Evolutionary conservation across 2,113 vertebrate genomes (phyloP).

Genomic region (Butorides virescens): DNA sequence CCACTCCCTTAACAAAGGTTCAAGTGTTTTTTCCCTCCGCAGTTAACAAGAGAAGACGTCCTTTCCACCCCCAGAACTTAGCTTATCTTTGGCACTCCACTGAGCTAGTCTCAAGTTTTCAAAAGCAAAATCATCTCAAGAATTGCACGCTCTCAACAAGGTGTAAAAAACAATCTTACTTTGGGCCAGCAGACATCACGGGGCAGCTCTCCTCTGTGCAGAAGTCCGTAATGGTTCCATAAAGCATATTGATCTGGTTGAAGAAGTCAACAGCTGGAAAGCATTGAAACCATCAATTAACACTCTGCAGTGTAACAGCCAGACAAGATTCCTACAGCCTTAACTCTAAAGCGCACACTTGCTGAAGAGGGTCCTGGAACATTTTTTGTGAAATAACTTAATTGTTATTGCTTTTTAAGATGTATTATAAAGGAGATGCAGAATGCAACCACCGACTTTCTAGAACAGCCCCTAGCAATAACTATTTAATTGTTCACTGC

Average conservation of each 20-base stretch:
- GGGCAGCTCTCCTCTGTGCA: constrained; percentile 88
- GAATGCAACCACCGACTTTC: not conserved
- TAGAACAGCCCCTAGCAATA: not conserved
- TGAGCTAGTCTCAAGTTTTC: not conserved
- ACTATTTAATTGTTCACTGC: not conserved
- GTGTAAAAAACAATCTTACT: constrained; percentile 68
- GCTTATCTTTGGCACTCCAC: not conserved
- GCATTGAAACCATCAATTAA: not conserved
- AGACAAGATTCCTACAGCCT: not conserved
- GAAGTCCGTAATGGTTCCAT: constrained; percentile 88
- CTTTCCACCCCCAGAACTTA: not conserved
- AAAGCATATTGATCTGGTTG: constrained; percentile 91
- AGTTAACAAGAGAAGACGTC: not conserved
- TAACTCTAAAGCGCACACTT: not conserved
- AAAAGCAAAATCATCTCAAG: not conserved
- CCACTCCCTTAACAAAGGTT: not conserved
- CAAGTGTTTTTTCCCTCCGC: too few relatives aligned
- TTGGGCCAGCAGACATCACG: constrained; percentile 87
- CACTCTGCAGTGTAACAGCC: not conserved
- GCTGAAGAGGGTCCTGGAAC: not conserved
- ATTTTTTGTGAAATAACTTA: not conserved
- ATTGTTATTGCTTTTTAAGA: not conserved
- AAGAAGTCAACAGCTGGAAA: constrained; percentile 87
- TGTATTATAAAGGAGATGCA: not conserved
- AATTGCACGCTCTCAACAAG: rapidly evolving